Conservation (phyloP, 2,113 vertebrate species). For the Galbula dea region DNA sequence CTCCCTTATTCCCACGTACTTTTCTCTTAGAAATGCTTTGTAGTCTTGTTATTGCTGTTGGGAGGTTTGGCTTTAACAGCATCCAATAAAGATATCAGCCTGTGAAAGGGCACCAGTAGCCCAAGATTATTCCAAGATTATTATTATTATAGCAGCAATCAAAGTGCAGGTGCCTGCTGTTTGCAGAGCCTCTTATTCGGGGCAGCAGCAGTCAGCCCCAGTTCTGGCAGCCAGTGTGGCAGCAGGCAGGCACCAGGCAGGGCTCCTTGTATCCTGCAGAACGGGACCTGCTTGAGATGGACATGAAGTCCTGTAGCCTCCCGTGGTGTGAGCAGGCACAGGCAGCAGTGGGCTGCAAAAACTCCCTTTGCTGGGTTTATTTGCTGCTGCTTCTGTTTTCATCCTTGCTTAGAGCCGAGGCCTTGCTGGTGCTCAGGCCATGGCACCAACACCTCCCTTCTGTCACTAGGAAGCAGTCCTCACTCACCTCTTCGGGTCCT, state of each 20-base stretch:
- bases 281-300: rapidly evolving
- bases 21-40: constrained; percentile 81
- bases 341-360: not conserved
- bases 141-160: not conserved
- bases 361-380: not conserved
- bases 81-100: constrained; percentile 90
- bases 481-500: not conserved
- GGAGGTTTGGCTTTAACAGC: constrained; percentile 81
- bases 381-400: not conserved
- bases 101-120: constrained; percentile 51
- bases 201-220: not conserved
- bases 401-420: not conserved
- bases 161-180: constrained; percentile 37
- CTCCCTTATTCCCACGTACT: constrained; percentile 88
- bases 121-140: not conserved
- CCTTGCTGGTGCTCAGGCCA: not conserved
- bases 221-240: not conserved
- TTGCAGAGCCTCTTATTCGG: not conserved
- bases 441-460: not conserved
- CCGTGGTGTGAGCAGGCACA: not conserved
- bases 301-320: not conserved
- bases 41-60: constrained; percentile 83
- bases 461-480: not conserved
- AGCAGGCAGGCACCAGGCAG: not conserved
- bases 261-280: not conserved